Base-by-base conservation (phyloP, 2,113 vertebrate genomes). In the Stigmatopora nigra region DNA sequence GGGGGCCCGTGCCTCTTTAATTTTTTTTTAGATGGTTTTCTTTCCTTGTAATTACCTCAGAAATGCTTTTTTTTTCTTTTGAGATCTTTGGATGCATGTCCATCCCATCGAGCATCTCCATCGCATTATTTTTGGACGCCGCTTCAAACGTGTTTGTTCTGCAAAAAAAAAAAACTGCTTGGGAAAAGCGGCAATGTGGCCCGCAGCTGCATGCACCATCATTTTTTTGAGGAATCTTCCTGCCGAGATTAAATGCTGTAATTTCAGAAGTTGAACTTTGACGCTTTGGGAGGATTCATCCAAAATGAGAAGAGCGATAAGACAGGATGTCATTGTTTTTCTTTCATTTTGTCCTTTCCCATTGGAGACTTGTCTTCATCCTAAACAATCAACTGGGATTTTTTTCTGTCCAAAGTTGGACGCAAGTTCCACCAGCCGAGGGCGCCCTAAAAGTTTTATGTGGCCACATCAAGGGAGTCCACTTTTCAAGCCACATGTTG, bases 41-140 rank as follows among this genome's bases (percentile, higher is more conserved):
- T 73, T 61, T 68, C 25, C 31, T 64, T 65, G 11, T 68, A 70
- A 63, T 87, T 60, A 81, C 78, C 77, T 69, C 81, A 55, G 19
- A 80, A 71, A 74, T 81, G 78, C 10, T 7, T 67, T 71, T 67
- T 78, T 74, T 61, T 70, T 84, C 74, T 86, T 75, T 56, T 55
- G 13, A 12, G 5, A 56, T 31, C 22, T 31, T 3, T 78, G 83
- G 79, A 78, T 91, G 92, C 93, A 94, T 92, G 93, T 78, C 87
- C 92, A 90, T 93, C 88, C 78, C 93, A 92, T 92, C 77, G 80
- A 89, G 84, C 85, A 87, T 85, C 73, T 57, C 71, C 75, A 81
- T 89, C 88, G 87, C 86, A 78, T 81, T 80, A 81, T 71, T 58
- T 72, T 76, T 57, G 72, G 70, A 82, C 61, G 47, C 63, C 19